phyloP scores from a whole-genome alignment of 35 echinoderm and acorn worm genomes.

The Ophiothrix spiculata region DNA sequence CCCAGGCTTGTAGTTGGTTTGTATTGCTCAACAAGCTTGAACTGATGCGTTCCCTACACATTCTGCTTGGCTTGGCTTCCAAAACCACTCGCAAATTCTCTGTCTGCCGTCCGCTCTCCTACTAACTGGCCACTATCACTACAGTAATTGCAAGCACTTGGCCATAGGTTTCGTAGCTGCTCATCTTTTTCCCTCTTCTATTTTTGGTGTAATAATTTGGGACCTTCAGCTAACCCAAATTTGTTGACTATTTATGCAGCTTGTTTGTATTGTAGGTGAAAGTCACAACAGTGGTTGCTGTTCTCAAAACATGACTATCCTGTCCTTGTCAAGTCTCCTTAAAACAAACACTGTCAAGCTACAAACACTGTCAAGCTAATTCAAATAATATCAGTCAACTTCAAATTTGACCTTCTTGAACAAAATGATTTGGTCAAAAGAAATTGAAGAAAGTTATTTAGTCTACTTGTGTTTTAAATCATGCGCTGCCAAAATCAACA shows the following conservation, averaged over 20 bases:
- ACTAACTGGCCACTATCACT: neutral
- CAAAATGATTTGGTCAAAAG: neutral
- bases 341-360: too few species aligned
- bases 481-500: too few species aligned
- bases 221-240: neutral
- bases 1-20: conserved; percentile 1
- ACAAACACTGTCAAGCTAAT: neutral
- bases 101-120: neutral
- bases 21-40: conserved; percentile 1
- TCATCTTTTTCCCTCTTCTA: too few species aligned
- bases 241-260: neutral
- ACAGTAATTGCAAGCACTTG: neutral
- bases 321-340: too few species aligned
- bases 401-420: neutral
- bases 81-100: neutral
- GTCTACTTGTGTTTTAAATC: neutral
- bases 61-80: neutral
- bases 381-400: neutral
- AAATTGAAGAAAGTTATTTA: neutral
- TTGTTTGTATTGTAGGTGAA: neutral
- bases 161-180: too few species aligned
- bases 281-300: neutral
- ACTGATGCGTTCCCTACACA: neutral
- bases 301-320: neutral
- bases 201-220: neutral